Conservation (phyloP, 1,140 invertebrate species). For the Hycleus cichorii region DNA sequence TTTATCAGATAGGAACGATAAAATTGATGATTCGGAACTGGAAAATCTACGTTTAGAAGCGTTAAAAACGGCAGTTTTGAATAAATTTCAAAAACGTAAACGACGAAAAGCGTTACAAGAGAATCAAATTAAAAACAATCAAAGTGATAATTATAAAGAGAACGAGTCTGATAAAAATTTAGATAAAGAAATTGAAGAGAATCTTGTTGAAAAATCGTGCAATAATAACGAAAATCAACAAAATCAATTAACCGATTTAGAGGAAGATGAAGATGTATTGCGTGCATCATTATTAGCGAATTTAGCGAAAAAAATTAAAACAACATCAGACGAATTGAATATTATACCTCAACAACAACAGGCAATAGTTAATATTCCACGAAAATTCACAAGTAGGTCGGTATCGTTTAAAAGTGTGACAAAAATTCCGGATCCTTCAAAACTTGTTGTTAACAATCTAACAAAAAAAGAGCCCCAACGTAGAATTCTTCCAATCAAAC, state of each 20-base stretch:
- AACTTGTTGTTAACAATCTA: conserved; percentile 3
- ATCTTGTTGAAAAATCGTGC: conserved; percentile 1
- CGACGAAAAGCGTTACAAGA: conserved; percentile 20
- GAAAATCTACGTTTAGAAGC: conserved; percentile 35
- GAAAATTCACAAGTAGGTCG: neutral
- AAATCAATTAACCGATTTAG: conserved; percentile 13
- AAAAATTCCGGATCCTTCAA: conserved; percentile 4
- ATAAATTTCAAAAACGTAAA: conserved; percentile 33
- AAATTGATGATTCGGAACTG: conserved; percentile 27
- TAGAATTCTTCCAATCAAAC: conserved; percentile 26
- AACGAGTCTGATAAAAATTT: conserved; percentile 17
- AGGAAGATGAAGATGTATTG: conserved; percentile 40
- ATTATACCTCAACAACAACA: conserved; percentile 2
- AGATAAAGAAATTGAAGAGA: conserved; percentile 13
- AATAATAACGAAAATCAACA: conserved; percentile 12
- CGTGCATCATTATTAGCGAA: conserved; percentile 37
- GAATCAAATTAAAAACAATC: neutral
- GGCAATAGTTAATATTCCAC: neutral
- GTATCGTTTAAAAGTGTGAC: neutral
- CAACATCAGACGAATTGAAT: conserved; percentile 1
- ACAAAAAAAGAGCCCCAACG: neutral
- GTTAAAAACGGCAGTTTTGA: conserved; percentile 35
- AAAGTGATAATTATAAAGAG: conserved; percentile 26
- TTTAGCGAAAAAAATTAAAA: conserved; percentile 37
- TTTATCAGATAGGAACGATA: conserved; percentile 1